Evolutionary conservation across 2,888 invertebrate genomes (phyloP).

Genomic region (Zelleria hepariella): DNA sequence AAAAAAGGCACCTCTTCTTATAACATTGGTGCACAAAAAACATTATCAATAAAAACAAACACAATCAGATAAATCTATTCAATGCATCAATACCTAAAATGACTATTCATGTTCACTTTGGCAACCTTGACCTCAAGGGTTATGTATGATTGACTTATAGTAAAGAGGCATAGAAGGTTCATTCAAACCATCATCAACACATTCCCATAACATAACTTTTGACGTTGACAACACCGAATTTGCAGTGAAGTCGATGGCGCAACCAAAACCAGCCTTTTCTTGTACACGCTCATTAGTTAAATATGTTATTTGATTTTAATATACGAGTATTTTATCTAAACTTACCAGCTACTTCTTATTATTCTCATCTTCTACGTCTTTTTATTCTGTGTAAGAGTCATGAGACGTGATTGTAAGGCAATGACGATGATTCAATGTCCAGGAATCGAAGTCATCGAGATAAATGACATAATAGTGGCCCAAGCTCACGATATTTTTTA

Average conservation of each 20-base stretch:
- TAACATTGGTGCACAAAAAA: not conserved
- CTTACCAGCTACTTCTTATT: no score
- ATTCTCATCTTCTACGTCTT: not conserved
- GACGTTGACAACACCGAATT: no score
- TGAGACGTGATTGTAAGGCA: not conserved
- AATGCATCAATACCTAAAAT: not conserved
- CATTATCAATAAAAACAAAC: not conserved
- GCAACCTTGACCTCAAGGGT: not conserved
- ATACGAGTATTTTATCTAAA: no score
- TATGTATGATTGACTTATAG: not conserved
- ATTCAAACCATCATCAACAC: no score
- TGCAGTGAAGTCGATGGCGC: no score
- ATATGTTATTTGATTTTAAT: no score
- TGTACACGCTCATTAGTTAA: no score
- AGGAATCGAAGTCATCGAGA: not conserved
- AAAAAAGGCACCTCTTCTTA: not conserved
- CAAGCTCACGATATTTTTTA: not conserved
- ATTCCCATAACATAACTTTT: no score
- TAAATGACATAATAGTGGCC: not conserved
- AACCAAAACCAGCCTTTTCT: no score
- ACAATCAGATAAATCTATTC: not conserved
- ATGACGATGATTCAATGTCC: not conserved
- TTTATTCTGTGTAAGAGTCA: not conserved
- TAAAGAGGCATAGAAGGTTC: not conserved
- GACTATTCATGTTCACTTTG: not conserved